These are phyloP conservation scores for Lithophane ornitopus DNA, from an alignment of 2,888 invertebrate species.

Conservation along the genomic window DNA sequence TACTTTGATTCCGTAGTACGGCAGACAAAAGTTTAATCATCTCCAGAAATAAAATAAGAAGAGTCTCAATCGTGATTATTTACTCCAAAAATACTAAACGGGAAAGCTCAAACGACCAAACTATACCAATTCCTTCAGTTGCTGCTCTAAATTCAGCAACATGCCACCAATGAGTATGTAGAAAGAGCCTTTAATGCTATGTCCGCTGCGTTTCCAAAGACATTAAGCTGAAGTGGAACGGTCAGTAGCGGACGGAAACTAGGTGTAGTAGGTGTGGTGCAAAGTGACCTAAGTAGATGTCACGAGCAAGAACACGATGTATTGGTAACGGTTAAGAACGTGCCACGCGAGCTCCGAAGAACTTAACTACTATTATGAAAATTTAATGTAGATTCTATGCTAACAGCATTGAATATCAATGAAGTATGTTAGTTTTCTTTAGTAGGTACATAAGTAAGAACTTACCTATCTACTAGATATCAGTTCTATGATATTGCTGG, in stretches of 20 bases:
- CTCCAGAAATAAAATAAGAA: not conserved
- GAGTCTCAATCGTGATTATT: not conserved
- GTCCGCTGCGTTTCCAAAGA: constrained; percentile 10
- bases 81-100: not conserved
- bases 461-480: not conserved
- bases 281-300: constrained; percentile 3
- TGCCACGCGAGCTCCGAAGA: not conserved
- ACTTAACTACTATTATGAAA: constrained; percentile 8
- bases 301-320: not conserved
- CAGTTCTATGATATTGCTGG: not conserved
- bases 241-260: not conserved
- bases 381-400: constrained; percentile 20
- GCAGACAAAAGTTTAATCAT: not conserved
- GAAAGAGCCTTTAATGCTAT: not conserved
- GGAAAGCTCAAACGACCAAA: not conserved
- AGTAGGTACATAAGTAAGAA: not conserved
- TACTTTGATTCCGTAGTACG: not conserved
- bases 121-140: not conserved
- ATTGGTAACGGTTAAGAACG: not conserved
- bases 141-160: not conserved
- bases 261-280: not conserved
- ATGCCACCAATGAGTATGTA: constrained; percentile 1
- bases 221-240: constrained; percentile 18
- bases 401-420: constrained; percentile 18
- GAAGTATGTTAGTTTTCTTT: not conserved